phyloP scores from a whole-genome alignment of 2,113 vertebrate genomes.

The Microcebus jonahi region DNA sequence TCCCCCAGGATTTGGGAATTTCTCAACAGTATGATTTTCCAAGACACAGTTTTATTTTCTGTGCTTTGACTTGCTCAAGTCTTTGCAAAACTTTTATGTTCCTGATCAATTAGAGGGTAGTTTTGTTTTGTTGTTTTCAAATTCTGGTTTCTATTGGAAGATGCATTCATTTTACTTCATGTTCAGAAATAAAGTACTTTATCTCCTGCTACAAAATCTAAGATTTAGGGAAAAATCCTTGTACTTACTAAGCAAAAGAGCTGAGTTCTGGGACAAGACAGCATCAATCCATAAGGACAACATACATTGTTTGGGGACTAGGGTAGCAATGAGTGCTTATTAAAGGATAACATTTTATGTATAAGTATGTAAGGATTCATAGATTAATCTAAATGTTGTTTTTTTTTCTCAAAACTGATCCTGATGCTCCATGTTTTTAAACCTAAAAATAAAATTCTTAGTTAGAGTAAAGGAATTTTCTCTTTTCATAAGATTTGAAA shows the following conservation, averaged over 20 bases:
- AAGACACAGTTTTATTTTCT: not conserved
- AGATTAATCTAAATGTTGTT: too few species aligned
- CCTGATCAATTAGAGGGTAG: not conserved
- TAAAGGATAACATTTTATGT: too few species aligned
- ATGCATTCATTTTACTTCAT: not conserved
- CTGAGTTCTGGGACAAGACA: not conserved
- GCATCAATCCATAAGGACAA: accelerated
- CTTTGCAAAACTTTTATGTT: not conserved
- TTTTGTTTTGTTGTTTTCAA: not conserved
- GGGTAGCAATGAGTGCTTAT: not conserved
- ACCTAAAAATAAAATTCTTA: not conserved
- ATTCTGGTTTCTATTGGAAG: not conserved
- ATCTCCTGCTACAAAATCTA: accelerated
- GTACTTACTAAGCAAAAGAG: not conserved
- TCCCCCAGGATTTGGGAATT: not conserved
- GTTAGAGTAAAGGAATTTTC: not conserved
- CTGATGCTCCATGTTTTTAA: not conserved
- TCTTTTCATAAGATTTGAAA: not conserved
- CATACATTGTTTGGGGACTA: accelerated
- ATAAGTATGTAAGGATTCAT: too few species aligned
- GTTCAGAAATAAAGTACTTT: not conserved
- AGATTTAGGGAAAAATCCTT: too few species aligned
- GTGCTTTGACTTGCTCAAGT: not conserved
- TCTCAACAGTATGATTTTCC: not conserved
- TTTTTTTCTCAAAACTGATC: not conserved